Evolutionary conservation across 2,113 vertebrate species (phyloP), one percentile per base, ranked within the genome.

Genomic region (Calyptommatus sinebrachiatus): DNA sequence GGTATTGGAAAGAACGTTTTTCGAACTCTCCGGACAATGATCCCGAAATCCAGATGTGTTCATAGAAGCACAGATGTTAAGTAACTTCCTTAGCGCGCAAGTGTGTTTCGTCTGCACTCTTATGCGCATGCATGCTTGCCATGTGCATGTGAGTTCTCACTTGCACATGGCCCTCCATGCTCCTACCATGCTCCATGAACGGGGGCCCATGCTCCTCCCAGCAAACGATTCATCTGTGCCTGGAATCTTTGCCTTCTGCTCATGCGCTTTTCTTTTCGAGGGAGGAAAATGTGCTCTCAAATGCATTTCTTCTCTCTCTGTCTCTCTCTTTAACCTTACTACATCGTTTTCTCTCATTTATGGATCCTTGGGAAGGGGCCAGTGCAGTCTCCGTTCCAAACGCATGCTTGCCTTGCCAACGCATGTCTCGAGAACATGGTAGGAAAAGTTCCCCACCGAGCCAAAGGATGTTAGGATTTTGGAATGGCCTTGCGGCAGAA

Each of bases 301-400:
- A 29, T 10, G 4, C n/a, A 41, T 41, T 41, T 8, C 26, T 63
- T 11, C n/a, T 2, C 3, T 24, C 16, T 29, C 16, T 29, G 26
- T 11, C n/a, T 2, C 3, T 24, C 16, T 29, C 16, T 29, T 67
- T 6, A 29, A 22, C 20, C 16, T 63, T n/a, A 16, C 61, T 46
- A 50, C 71, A 53, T 76, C 20, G 5, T n/a, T 76, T n/a, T 24
- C 31, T 77, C 76, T 57, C 46, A 18, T 77, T 53, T 31, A 50
- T 76, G 70, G 50, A 63, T 71, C 76, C 82, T 81, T 90, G 82
- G 88, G 89, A 89, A 80, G 76, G 83, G 85, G 76, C 71, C 80
- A 66, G 14, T 0, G 0, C 53, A 11, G 71, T 88, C 73, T 74
- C 69, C 24, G 0, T 76, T 84, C 84, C 85, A 88, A 75, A 73